phyloP scores from a whole-genome alignment of 1,140 invertebrate genomes.

The Bombus waltoni region DNA sequence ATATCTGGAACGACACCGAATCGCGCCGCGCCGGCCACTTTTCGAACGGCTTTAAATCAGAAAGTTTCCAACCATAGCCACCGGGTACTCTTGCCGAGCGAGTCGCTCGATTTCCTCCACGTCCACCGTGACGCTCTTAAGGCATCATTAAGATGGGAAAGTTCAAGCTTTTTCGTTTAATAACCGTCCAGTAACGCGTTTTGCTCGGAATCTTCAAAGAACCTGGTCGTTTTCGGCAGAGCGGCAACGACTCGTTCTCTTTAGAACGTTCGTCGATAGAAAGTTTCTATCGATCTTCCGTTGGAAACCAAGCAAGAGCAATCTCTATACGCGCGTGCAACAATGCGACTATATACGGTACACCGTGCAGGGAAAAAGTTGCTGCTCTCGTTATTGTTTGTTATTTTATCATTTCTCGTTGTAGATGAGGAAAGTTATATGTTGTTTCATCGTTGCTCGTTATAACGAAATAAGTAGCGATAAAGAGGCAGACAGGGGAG shows the following conservation, averaged over 20 bases:
- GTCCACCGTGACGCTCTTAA: not conserved
- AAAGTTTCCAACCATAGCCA: not conserved
- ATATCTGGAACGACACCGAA: slow-evolving; percentile 9
- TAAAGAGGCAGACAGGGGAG: not conserved
- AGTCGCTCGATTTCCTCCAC: not conserved
- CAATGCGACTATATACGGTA: not conserved
- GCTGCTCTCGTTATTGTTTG: not conserved
- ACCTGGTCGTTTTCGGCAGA: not conserved
- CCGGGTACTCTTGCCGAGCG: no score
- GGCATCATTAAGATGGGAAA: not conserved
- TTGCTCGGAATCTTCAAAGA: not conserved
- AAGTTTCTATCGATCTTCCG: not conserved
- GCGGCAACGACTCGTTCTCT: not conserved
- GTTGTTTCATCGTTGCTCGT: no score
- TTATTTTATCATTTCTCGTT: no score
- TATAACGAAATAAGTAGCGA: not conserved
- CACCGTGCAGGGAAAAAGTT: not conserved
- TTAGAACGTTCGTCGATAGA: not conserved
- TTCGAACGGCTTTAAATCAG: slow-evolving; percentile 12
- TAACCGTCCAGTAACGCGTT: not conserved
- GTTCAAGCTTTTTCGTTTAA: not conserved
- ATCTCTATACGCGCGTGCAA: no score
- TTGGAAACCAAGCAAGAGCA: not conserved
- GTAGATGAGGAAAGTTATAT: no score
- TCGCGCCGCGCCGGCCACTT: not conserved